Evolutionary conservation across 1,140 invertebrate genomes (phyloP), one percentile per base, ranked within the genome.

Genomic region (Solenopsis fugax): DNA sequence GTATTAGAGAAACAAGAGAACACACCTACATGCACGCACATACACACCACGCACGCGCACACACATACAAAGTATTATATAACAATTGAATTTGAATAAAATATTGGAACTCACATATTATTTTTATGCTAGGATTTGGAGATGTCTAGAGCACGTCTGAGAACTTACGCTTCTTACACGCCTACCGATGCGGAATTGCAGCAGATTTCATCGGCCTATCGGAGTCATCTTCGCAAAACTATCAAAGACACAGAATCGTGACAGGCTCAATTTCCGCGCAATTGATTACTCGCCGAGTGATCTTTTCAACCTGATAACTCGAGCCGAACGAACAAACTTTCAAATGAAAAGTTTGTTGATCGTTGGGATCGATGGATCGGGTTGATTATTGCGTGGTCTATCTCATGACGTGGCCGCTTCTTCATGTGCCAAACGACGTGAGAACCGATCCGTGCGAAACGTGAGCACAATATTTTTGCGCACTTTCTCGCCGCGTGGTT

Each of bases 281-380:
- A 24, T 50, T 13, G 13, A 0, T 65, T 62, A 65, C 62, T 75
- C 52, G 52, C 52, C 56, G 4, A 80, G 73, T 88, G 73, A 90
- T 76, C 37, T 71, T 87, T 75, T 90, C 91, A 92, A 92, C 88
- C 91, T 92, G 92, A 95, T 95, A 95, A 95, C 94, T 95, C 95
- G 95, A 95, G 95, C 95, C 95, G 94, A 95, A 95, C 95, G 95
- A 95, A 95, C 95, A 95, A 95, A 95, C 95, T 95, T 92, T 84
- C 50, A 87, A 89, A 89, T 93, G 87, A 92, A 92, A 94, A 95
- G 95, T 95, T 95, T 95, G 92, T 94, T 95, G 95, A 95, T 93
- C 95, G 94, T 94, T 93, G 54, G 95, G 95, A 95, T 95, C 95
- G 95, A 95, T 95, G 91, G 76, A 95, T 93, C 93, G 93, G 91